Evolutionary conservation across 2,797 vertebrate genomes (phyloP), one percentile per base, ranked within the genome.

Genomic region (Anas capensis): DNA sequence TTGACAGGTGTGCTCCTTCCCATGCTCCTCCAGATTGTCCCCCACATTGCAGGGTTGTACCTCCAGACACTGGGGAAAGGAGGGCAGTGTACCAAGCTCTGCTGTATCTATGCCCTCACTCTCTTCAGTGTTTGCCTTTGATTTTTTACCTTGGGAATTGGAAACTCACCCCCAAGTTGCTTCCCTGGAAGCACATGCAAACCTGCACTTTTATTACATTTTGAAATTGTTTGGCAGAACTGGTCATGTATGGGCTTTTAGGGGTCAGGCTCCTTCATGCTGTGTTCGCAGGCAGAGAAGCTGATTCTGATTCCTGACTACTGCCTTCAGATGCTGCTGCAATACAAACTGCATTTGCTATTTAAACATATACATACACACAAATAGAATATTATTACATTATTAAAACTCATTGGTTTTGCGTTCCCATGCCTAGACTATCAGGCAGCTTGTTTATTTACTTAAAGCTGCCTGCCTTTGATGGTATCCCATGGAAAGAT

Each of bases 381-480:
- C 6, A 69, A 80, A 81, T 78, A 75, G 21, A 84, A 42, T 78
- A 88, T n/a, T 36, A 78, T 78, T 83, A 81, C 15, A 20, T 90
- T 53, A 83, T 72, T 90, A 86, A 93, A 80, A 93, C 81, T 54
- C 77, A 68, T 3, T 42, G 69, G 65, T 6, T 75, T 90, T 64
- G 29, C 57, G 49, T 86, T 95, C 93, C 86, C 90, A 91, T 86
- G 88, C 88, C 90, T 7, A 84, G 61, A 68, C 54, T 58, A 90
- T 33, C 62, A 8, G 2, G n/a, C 34, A 61, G 62, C 34, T 91
- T 61, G 29, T 60, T 57, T n/a, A 49, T 44, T 88, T 53, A 77
- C 80, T 83, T 38, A 33, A 76, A 84, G 54, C 51, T 1, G 1
- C 16, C 42, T 26, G 12, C 15, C 81, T 95, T 90, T 95, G 90